Base-by-base conservation (phyloP, 2,888 invertebrate genomes). In the Silvanus unidentatus region DNA sequence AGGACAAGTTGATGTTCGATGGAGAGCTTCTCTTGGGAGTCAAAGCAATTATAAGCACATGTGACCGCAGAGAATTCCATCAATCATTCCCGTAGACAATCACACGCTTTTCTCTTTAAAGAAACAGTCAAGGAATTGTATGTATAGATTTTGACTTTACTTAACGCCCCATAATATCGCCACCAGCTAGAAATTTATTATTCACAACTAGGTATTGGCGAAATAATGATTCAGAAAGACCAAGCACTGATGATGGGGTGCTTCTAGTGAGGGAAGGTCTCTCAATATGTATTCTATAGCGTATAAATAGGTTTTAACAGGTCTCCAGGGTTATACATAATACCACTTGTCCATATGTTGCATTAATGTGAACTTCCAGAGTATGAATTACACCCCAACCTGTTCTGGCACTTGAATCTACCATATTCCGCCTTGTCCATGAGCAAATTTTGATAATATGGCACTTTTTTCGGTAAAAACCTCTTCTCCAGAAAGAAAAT, bases 321-420 rank as follows among this genome's bases (percentile, higher is more conserved):
- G 68, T 69, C 69, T 65, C 67, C 59, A 55, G 70, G 68, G 70
- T 68, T 59, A 62, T 59, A 58, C 64, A 70, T 71, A 71, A 71
- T 71, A 70, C 70, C 72, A 72, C 72, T 72, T 68, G 71, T 69
- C 63, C 71, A 72, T 72, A 71, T 72, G 71, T 64, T 70, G 59
- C 57, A 47, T 44, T 53, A 57, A 57, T 59, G 43, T 50, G 16
- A 13, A 16, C 15, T 37, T 16, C 14, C 15, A 16, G 16, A 37
- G 16, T 37, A 16, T 16, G 16, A 9, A 37, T 37, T 37, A 37
- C 16, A 16, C 37, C 16, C 37, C 37, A 32, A 32, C 32, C 32
- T 32, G 32, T 32, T 32, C 10, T 8, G 8, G 22, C 8, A 22
- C 4, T 22, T 22, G 4, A 22, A 22, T 22, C 22, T 8, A 22